Evolutionary conservation across 1,140 invertebrate species (phyloP), one percentile per base, ranked within the genome.

Genomic region (Harpegnathos saltator): DNA sequence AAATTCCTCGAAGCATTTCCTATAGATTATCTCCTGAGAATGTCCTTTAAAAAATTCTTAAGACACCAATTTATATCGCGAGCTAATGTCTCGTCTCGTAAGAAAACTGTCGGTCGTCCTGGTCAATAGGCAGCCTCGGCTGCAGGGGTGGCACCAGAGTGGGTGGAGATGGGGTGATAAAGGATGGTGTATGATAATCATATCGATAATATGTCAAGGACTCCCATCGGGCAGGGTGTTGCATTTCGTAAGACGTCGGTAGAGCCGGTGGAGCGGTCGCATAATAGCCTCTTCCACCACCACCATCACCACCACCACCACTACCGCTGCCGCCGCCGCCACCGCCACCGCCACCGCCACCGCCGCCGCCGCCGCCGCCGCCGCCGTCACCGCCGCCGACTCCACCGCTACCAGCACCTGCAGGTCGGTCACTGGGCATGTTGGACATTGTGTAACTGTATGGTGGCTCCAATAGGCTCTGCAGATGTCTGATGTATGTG

Each of bases 401-500:
- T n/a, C n/a, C n/a, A n/a, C n/a, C n/a, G n/a, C n/a, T n/a, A n/a
- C n/a, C n/a, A n/a, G n/a, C n/a, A n/a, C n/a, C n/a, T 44, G 7
- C 7, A 44, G 87, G 65, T 48, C 89, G 89, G 26, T 92, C 92
- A 11, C 7, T 11, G 12, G 92, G 81, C 17, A 91, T 80, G 48
- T 68, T 85, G 2, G 92, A 83, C 24, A 89, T 83, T 9, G 38
- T 33, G 81, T 93, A 93, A 63, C 61, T 81, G 73, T 92, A 92
- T 65, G 92, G 92, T 0, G 94, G 93, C 24, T 96, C 94, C 58
- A 97, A 90, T 74, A 97, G 92, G 69, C 95, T 95, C 88, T 97
- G 96, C 74, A 98, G 94, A 89, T 97, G 96, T 72, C 96, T 95
- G 78, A 98, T 98, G 91, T 98, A 97, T 61, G 96, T 96, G 82